Evolutionary conservation across 2,888 invertebrate species (phyloP), one percentile per base, ranked within the genome.

Genomic region (Aporophyla lueneburgensis): DNA sequence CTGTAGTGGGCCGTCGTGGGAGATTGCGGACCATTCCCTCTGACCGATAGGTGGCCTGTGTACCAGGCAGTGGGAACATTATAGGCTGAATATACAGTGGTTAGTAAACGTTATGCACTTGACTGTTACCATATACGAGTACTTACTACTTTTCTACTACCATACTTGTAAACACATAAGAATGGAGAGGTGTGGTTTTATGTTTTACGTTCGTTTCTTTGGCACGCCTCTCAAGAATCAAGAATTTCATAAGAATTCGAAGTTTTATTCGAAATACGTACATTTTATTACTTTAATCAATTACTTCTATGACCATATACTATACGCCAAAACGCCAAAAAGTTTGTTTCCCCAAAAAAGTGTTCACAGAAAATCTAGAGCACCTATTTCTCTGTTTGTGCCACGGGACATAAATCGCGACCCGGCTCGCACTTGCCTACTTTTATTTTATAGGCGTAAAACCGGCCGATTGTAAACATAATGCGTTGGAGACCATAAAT

Each of bases 401-500:
- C 3, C 40, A 62, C 53, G 43, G 53, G 27, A 65, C 53, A 78
- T 81, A 80, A 80, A 74, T 76, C 62, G 54, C n/a, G 62, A 61
- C 33, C 58, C 21, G 21, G 69, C 66, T 81, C 76, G 46, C 61
- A 68, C 86, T 82, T 81, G 71, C 73, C 71, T 49, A 79, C 59
- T 86, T 87, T 84, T 86, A 84, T 84, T 80, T 76, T 76, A 86
- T 76, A 78, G 76, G 59, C 66, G 80, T 76, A 84, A 76, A 86
- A 79, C 80, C 84, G 61, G 69, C 74, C 82, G 73, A 87, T 81
- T 83, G 86, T 86, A 87, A 87, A 87, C 87, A 83, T 86, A 81
- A 85, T 86, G 83, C 83, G 82, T 76, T 76, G 77, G 80, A 78
- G 78, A 79, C 87, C 87, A 88, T 91, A 88, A 90, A 91, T 90